phyloP scores from a whole-genome alignment of 1,140 invertebrate species.

The Hydropsyche tenuis region DNA sequence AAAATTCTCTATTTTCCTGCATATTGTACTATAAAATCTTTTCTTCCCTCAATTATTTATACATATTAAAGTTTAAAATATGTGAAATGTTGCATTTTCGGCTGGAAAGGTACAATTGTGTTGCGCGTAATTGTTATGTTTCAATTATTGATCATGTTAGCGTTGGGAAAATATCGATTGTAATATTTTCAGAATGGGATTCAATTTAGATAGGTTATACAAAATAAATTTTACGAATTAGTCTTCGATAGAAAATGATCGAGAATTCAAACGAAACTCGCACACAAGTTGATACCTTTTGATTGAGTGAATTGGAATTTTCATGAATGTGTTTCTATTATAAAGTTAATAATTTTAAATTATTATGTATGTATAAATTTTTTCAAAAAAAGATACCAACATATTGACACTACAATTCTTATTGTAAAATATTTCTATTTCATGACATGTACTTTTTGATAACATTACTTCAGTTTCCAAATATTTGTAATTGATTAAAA shows the following conservation, averaged over 20 bases:
- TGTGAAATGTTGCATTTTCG: slow-evolving; percentile 27
- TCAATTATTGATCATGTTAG: background rate
- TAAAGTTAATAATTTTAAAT: slow-evolving; percentile 28
- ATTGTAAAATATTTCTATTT: slow-evolving; percentile 37
- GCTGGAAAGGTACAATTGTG: slow-evolving; percentile 35
- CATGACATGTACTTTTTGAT: slow-evolving; percentile 29
- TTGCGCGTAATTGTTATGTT: slow-evolving; percentile 13
- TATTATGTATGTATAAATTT: slow-evolving; percentile 17
- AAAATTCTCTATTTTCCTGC: slow-evolving; percentile 17
- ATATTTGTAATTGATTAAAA: slow-evolving; percentile 21
- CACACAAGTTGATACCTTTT: slow-evolving; percentile 26
- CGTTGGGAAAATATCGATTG: background rate
- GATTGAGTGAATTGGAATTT: slow-evolving; percentile 30
- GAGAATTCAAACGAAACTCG: slow-evolving; percentile 4
- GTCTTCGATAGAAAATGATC: background rate
- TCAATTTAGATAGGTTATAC: slow-evolving; percentile 2
- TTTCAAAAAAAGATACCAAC: background rate
- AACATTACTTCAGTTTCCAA: slow-evolving; percentile 36
- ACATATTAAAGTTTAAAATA: slow-evolving; percentile 11
- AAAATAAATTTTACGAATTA: slow-evolving; percentile 5
- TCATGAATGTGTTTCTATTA: slow-evolving; percentile 31
- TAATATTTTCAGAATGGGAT: background rate
- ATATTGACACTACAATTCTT: slow-evolving; percentile 23
- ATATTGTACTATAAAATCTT: slow-evolving; percentile 20
- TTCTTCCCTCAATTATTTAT: slow-evolving; percentile 29